phyloP scores from a whole-genome alignment of 2,797 vertebrate species.

The Lacerta bilineata region DNA sequence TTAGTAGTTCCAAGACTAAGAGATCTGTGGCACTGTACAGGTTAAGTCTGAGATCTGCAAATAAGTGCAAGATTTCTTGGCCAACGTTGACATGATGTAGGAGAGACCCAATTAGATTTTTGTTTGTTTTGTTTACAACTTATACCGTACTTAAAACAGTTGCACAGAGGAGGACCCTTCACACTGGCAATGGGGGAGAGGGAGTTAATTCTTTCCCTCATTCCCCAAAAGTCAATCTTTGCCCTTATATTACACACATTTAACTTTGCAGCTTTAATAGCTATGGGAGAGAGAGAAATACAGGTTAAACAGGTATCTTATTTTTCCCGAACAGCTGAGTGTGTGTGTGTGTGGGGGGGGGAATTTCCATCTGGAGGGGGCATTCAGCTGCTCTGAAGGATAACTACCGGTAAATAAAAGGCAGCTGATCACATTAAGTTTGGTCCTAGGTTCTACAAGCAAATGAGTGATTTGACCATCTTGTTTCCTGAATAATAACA shows the following conservation, averaged over 20 bases:
- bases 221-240: too few species aligned
- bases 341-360: not conserved
- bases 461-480: not conserved
- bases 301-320: not conserved
- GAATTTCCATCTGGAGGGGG: not conserved
- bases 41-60: not conserved
- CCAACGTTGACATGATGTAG: not conserved
- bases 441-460: not conserved
- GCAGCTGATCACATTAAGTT: not conserved
- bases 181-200: not conserved
- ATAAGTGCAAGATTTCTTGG: not conserved
- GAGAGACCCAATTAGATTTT: not conserved
- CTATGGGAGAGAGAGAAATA: not conserved
- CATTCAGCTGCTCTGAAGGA: not conserved
- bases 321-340: not conserved
- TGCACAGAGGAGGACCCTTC: too few species aligned
- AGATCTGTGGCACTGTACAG: not conserved
- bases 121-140: not conserved
- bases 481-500: not conserved
- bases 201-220: not conserved
- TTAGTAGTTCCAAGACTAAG: not conserved
- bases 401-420: not conserved
- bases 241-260: too few species aligned
- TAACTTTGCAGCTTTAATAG: not conserved
- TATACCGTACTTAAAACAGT: not conserved